Conservation (phyloP, 2,888 invertebrate species). For the Phoronis australis region DNA sequence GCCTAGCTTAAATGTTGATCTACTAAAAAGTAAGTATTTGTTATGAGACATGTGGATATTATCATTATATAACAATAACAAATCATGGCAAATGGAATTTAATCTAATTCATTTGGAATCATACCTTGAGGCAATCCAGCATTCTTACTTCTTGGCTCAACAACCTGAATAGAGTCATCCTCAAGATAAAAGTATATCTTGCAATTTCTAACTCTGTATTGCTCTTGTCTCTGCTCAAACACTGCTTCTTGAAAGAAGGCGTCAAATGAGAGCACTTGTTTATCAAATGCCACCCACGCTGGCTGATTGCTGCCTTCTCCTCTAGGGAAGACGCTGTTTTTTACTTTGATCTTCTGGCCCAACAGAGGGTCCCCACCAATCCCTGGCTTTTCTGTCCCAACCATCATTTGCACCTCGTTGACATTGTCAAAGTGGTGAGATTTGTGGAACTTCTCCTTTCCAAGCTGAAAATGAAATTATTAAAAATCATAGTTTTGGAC, state of each 20-base stretch:
- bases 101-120: no score
- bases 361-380: conserved; percentile 59
- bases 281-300: conserved; percentile 82
- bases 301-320: conserved; percentile 72
- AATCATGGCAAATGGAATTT: neutral
- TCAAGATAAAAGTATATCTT: conserved; percentile 82
- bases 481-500: neutral
- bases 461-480: conserved; percentile 56
- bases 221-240: conserved; percentile 66
- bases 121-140: conserved; percentile 81
- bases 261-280: conserved; percentile 73
- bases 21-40: conserved; percentile 1
- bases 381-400: conserved; percentile 62
- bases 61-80: neutral
- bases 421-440: conserved; percentile 62
- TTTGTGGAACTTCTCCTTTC: conserved; percentile 62
- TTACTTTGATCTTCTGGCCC: conserved; percentile 57
- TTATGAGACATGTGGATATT: conserved; percentile 3
- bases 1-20: no score
- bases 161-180: conserved; percentile 84
- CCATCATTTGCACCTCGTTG: conserved; percentile 52
- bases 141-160: conserved; percentile 74
- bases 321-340: conserved; percentile 69
- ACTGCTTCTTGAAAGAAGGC: conserved; percentile 73
- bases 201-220: conserved; percentile 70